Evolutionary conservation across 2,113 vertebrate genomes (phyloP), one percentile per base, ranked within the genome.

Genomic region (Tauraco erythrolophus): DNA sequence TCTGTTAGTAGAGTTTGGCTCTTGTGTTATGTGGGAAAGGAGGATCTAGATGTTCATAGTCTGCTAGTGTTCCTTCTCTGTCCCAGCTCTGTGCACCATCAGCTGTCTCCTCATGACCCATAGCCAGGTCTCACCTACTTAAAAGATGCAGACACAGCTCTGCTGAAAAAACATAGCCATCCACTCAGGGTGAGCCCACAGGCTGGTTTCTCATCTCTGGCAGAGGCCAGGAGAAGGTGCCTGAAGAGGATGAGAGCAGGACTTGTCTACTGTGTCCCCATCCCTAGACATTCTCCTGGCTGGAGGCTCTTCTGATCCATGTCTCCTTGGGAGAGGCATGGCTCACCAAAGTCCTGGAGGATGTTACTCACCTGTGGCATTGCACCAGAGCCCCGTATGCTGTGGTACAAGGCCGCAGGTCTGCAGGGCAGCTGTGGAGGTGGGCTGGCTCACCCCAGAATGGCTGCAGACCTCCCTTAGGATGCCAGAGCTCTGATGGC

Each of bases 351-450:
- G 11, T 3, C 31, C 31, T 69, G 35, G 53, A 58, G 19, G 25
- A 39, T 0, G 0, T 35, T 69, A 35, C n/a, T 79, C 23, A 30
- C 23, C 74, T 51, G 28, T 58, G 46, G 3, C n/a, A 14, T 84
- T 0, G 0, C n/a, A 51, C n/a, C 74, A 78, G n/a, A 78, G 43
- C 19, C 24, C 58, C 0, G 0, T 6, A 12, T 60, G 57, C 35
- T 79, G 8, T 43, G 53, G 61, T 50, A 62, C 46, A 51, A 4
- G 4, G 51, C 10, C 66, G 6, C 4, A 2, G 56, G 28, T 64
- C 65, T 21, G 14, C 0, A 2, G 35, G 31, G 39, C 1, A 27
- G 76, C 35, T 27, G 17, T 2, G 15, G 27, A 91, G 35, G 62
- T 48, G 33, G 70, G 64, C 81, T 89, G 93, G 83, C 61, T 82